These are phyloP conservation scores for Erebia ligea DNA, from an alignment of 2,888 invertebrate species.

Conservation along the genomic window DNA sequence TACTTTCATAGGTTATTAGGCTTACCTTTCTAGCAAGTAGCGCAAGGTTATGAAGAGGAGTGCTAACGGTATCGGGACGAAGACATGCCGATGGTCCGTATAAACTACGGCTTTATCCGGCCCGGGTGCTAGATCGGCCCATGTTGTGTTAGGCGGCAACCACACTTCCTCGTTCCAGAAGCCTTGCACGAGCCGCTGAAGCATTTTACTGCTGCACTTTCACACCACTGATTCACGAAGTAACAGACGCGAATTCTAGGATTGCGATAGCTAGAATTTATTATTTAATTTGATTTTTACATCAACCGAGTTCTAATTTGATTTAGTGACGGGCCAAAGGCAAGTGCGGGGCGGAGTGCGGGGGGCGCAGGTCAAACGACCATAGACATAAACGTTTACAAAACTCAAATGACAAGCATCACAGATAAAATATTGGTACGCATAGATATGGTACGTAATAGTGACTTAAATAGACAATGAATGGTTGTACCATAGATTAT, in stretches of 20 bases:
- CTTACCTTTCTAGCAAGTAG: constrained; percentile 93
- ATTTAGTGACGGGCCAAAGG: constrained; percentile 38
- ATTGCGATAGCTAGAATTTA: constrained; percentile 37
- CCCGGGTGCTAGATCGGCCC: constrained; percentile 92
- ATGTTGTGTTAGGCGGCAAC: constrained; percentile 95
- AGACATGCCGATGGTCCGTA: constrained; percentile 91
- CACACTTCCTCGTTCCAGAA: constrained; percentile 95
- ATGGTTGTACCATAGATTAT: too few species aligned
- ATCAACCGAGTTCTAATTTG: constrained; percentile 35
- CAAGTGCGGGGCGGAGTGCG: not conserved
- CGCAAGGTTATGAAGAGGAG: constrained; percentile 89
- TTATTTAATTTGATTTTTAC: constrained; percentile 39
- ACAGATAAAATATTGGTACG: too few species aligned
- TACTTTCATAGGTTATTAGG: constrained; percentile 44
- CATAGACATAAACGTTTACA: not conserved
- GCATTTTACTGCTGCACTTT: constrained; percentile 51
- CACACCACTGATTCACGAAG: constrained; percentile 2
- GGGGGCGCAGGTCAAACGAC: not conserved
- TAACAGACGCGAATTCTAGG: constrained; percentile 23
- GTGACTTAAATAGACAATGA: too few species aligned
- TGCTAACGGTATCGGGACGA: constrained; percentile 93
- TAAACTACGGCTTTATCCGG: constrained; percentile 88
- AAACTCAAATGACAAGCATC: not conserved
- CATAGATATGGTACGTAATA: too few species aligned
- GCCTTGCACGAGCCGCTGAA: constrained; percentile 70